Evolutionary conservation across 2,113 vertebrate species (phyloP).

Genomic region (Pseudopipra pipra): DNA sequence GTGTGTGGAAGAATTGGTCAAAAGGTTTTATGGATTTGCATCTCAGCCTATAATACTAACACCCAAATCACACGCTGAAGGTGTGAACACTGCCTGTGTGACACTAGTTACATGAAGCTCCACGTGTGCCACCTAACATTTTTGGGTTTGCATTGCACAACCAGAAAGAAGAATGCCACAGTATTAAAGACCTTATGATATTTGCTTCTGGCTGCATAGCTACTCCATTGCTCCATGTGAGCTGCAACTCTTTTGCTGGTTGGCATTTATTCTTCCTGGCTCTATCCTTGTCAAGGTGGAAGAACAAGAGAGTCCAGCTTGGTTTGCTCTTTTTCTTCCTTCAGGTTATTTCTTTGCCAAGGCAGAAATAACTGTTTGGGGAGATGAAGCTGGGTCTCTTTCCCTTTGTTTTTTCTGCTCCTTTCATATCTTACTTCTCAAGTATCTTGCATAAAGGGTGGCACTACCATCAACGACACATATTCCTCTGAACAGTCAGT

Average conservation of each 20-base stretch:
- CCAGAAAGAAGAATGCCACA: neutral
- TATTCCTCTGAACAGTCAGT: neutral
- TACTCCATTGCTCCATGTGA: neutral
- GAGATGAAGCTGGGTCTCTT: neutral
- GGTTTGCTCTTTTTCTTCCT: neutral
- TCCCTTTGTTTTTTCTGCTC: neutral
- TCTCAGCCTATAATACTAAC: neutral
- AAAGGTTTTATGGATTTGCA: neutral
- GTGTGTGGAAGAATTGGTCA: neutral
- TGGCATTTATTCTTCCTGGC: neutral
- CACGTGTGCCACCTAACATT: neutral
- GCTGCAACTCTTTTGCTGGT: neutral
- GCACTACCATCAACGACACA: fast-evolving
- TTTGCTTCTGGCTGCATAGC: neutral
- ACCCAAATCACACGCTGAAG: neutral
- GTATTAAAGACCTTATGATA: neutral
- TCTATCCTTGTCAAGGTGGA: neutral
- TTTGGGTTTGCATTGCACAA: neutral
- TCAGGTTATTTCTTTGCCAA: neutral
- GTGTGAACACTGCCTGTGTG: neutral
- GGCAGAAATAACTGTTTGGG: neutral
- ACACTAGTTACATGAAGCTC: neutral
- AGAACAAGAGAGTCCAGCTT: neutral
- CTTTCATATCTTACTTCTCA: neutral
- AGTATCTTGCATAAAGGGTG: neutral